Evolutionary conservation across 2,888 invertebrate genomes (phyloP).

Genomic region (Nemapogon koenigi): DNA sequence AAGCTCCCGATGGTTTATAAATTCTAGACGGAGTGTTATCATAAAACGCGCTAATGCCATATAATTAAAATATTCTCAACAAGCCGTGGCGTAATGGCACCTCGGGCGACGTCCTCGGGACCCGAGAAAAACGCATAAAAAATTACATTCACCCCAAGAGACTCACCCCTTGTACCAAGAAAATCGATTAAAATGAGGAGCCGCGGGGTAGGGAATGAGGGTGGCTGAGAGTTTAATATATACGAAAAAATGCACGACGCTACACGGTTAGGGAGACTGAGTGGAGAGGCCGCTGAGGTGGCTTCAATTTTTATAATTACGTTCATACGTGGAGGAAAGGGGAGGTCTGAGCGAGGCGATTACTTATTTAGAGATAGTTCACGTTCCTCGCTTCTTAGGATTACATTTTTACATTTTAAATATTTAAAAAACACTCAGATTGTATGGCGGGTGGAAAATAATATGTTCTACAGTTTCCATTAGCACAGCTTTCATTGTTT

Average conservation of each 20-base stretch:
- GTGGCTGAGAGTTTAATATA: constrained; percentile 58
- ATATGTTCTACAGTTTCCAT: too few species aligned
- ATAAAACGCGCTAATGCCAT: constrained; percentile 66
- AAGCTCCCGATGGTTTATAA: constrained; percentile 61
- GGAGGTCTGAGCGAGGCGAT: constrained; percentile 21
- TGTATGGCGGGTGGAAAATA: background rate
- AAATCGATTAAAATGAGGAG: constrained; percentile 67
- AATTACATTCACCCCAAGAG: constrained; percentile 66
- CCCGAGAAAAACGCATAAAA: constrained; percentile 59
- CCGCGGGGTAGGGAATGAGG: constrained; percentile 45
- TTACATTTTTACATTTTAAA: constrained; percentile 39
- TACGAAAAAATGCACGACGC: constrained; percentile 65
- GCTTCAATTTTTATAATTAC: constrained; percentile 66
- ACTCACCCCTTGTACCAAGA: constrained; percentile 65
- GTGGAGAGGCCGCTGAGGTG: constrained; percentile 48
- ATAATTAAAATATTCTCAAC: constrained; percentile 68
- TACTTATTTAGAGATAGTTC: constrained; percentile 45
- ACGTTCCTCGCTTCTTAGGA: constrained; percentile 27
- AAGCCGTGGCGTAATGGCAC: constrained; percentile 66
- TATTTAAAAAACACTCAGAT: constrained; percentile 6
- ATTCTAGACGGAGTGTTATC: constrained; percentile 59
- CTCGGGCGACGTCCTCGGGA: constrained; percentile 58
- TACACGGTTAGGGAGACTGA: constrained; percentile 45
- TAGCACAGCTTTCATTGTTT: too few species aligned
- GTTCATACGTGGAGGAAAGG: constrained; percentile 67